phyloP scores from a whole-genome alignment of 2,888 invertebrate genomes.

The Baronia brevicornis region DNA sequence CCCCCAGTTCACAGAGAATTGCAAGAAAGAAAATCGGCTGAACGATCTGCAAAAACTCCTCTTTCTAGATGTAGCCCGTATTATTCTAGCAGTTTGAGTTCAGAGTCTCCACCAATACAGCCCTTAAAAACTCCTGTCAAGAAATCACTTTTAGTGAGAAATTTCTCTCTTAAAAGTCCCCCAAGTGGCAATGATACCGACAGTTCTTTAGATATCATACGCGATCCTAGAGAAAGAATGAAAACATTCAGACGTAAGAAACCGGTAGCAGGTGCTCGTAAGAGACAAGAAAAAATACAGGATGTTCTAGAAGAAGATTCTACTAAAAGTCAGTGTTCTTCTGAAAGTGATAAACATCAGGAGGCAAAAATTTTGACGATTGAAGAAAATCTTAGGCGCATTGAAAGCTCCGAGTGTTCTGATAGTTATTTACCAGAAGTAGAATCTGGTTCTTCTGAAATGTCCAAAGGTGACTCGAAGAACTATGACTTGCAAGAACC shows the following conservation, averaged over 20 bases:
- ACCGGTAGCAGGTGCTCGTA: constrained; percentile 75
- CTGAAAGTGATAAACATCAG: constrained; percentile 65
- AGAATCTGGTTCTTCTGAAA: constrained; percentile 77
- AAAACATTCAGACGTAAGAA: constrained; percentile 81
- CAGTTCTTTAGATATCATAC: constrained; percentile 79
- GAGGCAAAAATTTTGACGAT: constrained; percentile 52
- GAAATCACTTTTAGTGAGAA: constrained; percentile 75
- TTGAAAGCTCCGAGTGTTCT: constrained; percentile 79
- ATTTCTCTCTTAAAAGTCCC: constrained; percentile 80
- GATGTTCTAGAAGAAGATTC: constrained; percentile 72
- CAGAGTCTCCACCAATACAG: constrained; percentile 82
- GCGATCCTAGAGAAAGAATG: constrained; percentile 80
- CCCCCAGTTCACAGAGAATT: constrained; percentile 62
- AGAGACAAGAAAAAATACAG: constrained; percentile 73
- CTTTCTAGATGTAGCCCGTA: constrained; percentile 83
- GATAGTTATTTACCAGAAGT: constrained; percentile 82
- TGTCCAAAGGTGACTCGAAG: constrained; percentile 72
- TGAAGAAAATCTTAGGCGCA: constrained; percentile 65
- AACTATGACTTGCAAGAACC: constrained; percentile 53
- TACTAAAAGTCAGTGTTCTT: constrained; percentile 68
- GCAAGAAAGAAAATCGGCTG: constrained; percentile 55
- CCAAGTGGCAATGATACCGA: constrained; percentile 86
- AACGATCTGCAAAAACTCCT: constrained; percentile 70
- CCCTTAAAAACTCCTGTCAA: constrained; percentile 80
- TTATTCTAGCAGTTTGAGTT: constrained; percentile 84